Conservation (phyloP, 2,797 vertebrate species). For the Eidolon dupreanum region DNA sequence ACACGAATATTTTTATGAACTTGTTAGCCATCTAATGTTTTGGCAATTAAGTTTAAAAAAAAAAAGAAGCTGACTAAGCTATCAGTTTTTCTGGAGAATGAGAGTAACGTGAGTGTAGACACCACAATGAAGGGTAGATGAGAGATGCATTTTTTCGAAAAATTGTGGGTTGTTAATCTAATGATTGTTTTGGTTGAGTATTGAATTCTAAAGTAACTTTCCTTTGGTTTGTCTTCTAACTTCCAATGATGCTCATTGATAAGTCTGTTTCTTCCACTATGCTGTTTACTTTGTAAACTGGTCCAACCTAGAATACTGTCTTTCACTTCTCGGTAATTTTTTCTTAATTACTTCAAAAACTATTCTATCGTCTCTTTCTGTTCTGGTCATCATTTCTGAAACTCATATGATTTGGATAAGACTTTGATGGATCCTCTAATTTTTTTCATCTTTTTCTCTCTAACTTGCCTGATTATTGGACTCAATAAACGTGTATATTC, state of each 20-base stretch:
- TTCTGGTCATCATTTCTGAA: background rate
- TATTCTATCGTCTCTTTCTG: background rate
- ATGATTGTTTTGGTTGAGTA: background rate
- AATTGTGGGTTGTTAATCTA: background rate
- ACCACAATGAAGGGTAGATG: background rate
- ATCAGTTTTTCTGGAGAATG: no score
- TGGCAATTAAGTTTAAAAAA: no score
- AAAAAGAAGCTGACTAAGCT: no score
- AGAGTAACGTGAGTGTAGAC: background rate
- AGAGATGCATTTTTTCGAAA: background rate
- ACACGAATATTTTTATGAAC: no score
- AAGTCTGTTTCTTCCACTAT: background rate
- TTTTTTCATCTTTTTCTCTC: background rate
- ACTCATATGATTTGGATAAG: background rate
- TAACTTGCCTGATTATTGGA: background rate
- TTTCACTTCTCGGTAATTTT: background rate
- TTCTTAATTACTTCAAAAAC: background rate
- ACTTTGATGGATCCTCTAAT: background rate
- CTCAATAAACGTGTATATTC: background rate
- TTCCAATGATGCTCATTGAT: background rate
- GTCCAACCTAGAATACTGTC: background rate
- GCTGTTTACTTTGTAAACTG: background rate
- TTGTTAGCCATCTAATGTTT: no score
- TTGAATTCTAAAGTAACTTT: slow-evolving; percentile 10
- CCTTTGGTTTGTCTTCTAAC: background rate